A percentile compares a stretch with the other conserved stretches of the same genome.
phyloP scores from a whole-genome alignment of 2,113 vertebrate species.

The Athene noctua region DNA sequence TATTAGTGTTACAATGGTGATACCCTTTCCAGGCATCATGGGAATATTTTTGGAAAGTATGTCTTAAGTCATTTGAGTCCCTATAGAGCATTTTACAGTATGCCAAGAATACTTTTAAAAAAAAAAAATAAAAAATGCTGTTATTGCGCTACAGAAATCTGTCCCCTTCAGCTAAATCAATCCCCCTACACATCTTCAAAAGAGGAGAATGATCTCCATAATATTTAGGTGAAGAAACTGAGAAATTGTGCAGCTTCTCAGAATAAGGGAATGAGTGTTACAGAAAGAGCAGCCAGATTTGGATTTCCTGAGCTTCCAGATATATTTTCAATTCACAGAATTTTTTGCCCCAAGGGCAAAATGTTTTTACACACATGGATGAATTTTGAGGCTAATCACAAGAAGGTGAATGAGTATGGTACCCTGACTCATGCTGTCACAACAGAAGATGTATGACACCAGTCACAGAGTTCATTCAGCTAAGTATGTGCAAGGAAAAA shows the following conservation, averaged over 20 bases:
- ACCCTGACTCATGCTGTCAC: neutral
- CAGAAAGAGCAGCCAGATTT: neutral
- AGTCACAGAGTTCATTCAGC: neutral
- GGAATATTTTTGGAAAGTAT: neutral
- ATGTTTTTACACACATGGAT: neutral
- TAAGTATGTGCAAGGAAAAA: neutral
- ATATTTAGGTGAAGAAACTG: neutral
- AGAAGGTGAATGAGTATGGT: neutral
- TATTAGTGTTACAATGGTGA: neutral
- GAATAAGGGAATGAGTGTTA: neutral
- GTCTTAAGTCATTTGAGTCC: neutral
- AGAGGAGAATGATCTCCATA: neutral
- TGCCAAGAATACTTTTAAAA: neutral
- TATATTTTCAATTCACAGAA: neutral
- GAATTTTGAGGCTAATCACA: neutral
- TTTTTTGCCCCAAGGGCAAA: neutral
- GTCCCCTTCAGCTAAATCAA: neutral
- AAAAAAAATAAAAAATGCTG: neutral
- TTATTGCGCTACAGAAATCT: neutral
- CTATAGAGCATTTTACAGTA: neutral
- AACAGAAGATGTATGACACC: neutral
- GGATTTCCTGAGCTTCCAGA: neutral
- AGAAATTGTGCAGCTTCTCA: neutral
- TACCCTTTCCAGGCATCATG: neutral
- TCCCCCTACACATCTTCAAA: neutral